Evolutionary conservation across 1,140 invertebrate species (phyloP).

Genomic region (Uloborus diversus): DNA sequence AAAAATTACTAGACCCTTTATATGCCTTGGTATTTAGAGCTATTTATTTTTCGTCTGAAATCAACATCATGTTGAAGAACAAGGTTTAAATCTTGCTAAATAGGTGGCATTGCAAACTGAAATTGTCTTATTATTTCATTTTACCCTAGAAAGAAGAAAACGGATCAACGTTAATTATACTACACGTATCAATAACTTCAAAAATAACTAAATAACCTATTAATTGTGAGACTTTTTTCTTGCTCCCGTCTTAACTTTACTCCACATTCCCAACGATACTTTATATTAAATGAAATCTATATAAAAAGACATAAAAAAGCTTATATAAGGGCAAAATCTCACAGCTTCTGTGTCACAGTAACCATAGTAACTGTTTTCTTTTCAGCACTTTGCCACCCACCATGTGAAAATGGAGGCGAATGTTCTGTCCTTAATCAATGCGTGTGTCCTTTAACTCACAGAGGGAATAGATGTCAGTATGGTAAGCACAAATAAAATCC

Average conservation of each 20-base stretch:
- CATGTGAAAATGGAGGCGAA: slow-evolving; percentile 81
- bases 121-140: too few species aligned
- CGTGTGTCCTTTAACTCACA: slow-evolving; percentile 76
- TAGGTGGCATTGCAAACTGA: too few species aligned
- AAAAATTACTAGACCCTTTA: too few species aligned
- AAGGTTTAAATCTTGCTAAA: too few species aligned
- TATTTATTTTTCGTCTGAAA: too few species aligned
- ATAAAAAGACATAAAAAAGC: background rate
- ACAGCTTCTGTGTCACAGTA: too few species aligned
- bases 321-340: too few species aligned
- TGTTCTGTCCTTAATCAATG: slow-evolving; percentile 77
- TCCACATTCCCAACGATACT: background rate
- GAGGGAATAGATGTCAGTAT: slow-evolving; percentile 77
- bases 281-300: background rate
- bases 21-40: too few species aligned
- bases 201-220: background rate
- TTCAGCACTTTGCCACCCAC: slow-evolving; percentile 76
- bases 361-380: slow-evolving; percentile 52
- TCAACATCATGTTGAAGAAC: too few species aligned
- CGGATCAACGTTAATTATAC: too few species aligned
- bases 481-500: slow-evolving; percentile 13
- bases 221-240: background rate
- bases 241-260: background rate
- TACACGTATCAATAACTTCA: too few species aligned
- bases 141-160: too few species aligned